phyloP scores from a whole-genome alignment of 2,113 vertebrate species.

The Neotragus moschatus region DNA sequence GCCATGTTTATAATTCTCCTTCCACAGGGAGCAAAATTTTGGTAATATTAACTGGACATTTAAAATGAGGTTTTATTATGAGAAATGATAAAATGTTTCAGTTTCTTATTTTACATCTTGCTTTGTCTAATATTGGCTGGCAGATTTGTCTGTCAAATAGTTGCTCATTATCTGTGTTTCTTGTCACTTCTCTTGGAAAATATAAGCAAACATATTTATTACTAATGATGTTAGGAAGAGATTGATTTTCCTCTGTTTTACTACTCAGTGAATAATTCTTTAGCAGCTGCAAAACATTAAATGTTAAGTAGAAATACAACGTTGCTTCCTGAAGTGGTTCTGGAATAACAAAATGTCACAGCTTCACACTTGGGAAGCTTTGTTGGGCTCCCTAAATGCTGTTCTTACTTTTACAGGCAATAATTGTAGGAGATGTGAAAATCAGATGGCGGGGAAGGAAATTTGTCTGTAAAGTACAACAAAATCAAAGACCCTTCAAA shows the following conservation, averaged over 20 bases:
- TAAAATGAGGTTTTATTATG: not conserved
- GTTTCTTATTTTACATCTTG: not conserved
- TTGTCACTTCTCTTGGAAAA: slow-evolving; percentile 18
- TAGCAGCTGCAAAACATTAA: slow-evolving; percentile 68
- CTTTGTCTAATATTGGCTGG: slow-evolving; percentile 29
- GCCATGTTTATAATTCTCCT: not conserved
- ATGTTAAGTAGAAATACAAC: slow-evolving; percentile 68
- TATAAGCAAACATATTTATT: slow-evolving; percentile 57
- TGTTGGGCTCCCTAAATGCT: slow-evolving; percentile 59
- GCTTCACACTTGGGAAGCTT: slow-evolving; percentile 53
- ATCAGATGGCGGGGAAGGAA: slow-evolving; percentile 39
- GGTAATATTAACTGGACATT: not conserved
- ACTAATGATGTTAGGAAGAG: not conserved
- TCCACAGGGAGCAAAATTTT: not conserved
- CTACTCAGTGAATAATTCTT: slow-evolving; percentile 63
- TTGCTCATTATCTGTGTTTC: slow-evolving; percentile 63
- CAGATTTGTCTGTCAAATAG: slow-evolving; percentile 14
- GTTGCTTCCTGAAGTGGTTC: slow-evolving; percentile 28
- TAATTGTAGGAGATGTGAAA: slow-evolving; percentile 66
- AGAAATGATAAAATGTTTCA: not conserved
- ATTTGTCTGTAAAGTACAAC: not conserved
- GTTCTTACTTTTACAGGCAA: slow-evolving; percentile 61
- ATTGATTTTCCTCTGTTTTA: slow-evolving; percentile 49
- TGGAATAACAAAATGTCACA: slow-evolving; percentile 55
- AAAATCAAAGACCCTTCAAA: not conserved